phyloP scores from a whole-genome alignment of 2,797 vertebrate genomes.

The Hydrophis major region DNA sequence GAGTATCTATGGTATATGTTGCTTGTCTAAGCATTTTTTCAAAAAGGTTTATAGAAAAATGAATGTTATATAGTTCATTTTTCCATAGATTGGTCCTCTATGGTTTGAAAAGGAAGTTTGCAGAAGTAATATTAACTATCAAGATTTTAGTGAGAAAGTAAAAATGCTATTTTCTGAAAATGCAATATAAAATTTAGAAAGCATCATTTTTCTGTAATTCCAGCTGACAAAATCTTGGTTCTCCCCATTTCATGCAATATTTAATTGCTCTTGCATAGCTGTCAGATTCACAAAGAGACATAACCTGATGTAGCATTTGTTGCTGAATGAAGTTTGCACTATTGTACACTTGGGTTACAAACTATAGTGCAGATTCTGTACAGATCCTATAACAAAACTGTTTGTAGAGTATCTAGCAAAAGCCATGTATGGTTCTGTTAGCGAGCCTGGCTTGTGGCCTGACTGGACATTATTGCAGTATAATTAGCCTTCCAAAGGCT shows the following conservation, averaged over 20 bases:
- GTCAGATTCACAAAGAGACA: neutral
- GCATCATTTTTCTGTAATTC: neutral
- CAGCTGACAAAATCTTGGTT: neutral
- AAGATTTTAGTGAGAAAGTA: neutral
- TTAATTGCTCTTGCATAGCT: neutral
- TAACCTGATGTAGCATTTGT: neutral
- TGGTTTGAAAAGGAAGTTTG: neutral
- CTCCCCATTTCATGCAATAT: neutral
- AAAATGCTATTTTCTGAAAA: neutral
- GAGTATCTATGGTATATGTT: neutral
- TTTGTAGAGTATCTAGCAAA: neutral
- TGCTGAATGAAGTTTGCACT: neutral
- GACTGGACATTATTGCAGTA: neutral
- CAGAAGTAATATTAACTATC: neutral
- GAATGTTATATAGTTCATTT: neutral
- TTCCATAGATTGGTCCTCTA: neutral
- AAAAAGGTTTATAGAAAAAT: neutral
- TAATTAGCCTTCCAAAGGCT: neutral
- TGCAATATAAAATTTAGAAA: neutral
- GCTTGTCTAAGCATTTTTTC: neutral
- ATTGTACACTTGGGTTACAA: neutral
- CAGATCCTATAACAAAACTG: neutral
- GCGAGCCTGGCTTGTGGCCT: neutral
- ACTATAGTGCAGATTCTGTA: neutral
- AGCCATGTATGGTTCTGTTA: neutral